Evolutionary conservation across 2,888 invertebrate genomes (phyloP).

Genomic region (Volucella inanis): DNA sequence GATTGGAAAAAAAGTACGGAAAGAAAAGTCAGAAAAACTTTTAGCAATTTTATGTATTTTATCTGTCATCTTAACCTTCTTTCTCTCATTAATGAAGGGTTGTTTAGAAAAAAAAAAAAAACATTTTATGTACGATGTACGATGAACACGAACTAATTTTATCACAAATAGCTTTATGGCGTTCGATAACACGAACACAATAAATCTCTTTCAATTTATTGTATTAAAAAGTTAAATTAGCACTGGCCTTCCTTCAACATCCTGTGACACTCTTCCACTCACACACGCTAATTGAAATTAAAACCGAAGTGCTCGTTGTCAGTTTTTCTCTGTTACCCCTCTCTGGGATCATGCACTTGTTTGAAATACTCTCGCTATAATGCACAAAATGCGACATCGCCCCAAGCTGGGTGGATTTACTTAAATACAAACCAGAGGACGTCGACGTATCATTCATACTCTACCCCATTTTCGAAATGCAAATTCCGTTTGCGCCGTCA

Average conservation of each 20-base stretch:
- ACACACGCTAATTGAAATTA: conserved; percentile 61
- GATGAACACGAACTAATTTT: too few relatives aligned
- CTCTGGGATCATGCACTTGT: not conserved
- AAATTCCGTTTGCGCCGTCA: conserved; percentile 70
- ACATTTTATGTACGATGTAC: too few relatives aligned
- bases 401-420: conserved; percentile 6
- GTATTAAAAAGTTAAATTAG: conserved; percentile 43
- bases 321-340: conserved; percentile 24
- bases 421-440: conserved; percentile 47
- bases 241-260: not conserved
- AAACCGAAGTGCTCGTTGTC: conserved; percentile 55
- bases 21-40: too few relatives aligned
- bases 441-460: conserved; percentile 3
- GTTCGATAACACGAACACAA: too few relatives aligned
- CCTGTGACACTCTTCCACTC: not conserved
- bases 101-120: too few relatives aligned
- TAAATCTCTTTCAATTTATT: not conserved
- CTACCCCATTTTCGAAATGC: conserved; percentile 51
- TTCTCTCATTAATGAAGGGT: too few relatives aligned
- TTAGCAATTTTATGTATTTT: too few relatives aligned
- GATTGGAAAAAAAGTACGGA: too few relatives aligned
- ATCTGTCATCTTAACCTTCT: too few relatives aligned
- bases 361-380: conserved; percentile 1
- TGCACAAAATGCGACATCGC: conserved; percentile 38
- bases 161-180: too few relatives aligned